Evolutionary conservation across 2,888 invertebrate species (phyloP).

Genomic region (Rhodophaea formosa): DNA sequence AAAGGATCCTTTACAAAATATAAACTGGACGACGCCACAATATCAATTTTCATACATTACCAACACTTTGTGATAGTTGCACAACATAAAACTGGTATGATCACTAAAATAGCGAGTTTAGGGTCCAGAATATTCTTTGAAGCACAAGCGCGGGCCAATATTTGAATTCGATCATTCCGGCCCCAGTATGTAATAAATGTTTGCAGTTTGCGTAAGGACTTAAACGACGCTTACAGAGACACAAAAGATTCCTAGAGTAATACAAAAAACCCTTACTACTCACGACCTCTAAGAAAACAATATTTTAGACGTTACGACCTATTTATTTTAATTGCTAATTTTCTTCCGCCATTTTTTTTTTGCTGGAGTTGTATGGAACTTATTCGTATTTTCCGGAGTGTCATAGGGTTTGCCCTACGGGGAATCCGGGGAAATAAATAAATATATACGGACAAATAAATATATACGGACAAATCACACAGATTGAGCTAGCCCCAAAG

Average conservation of each 20-base stretch:
- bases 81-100: background rate
- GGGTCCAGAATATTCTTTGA: background rate
- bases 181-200: slow-evolving; percentile 26
- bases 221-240: slow-evolving; percentile 29
- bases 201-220: slow-evolving; percentile 27
- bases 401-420: no score
- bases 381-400: no score
- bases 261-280: slow-evolving; percentile 29
- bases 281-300: background rate
- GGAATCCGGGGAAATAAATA: no score
- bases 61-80: background rate
- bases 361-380: no score
- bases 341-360: no score
- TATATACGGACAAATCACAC: no score
- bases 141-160: slow-evolving; percentile 4
- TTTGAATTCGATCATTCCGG: slow-evolving; percentile 17
- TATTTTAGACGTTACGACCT: no score
- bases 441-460: no score
- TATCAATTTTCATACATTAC: background rate
- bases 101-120: slow-evolving; percentile 8
- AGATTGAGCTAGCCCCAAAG: no score
- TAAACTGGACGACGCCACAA: background rate
- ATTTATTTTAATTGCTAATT: no score
- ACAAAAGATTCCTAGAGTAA: slow-evolving; percentile 33
- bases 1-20: background rate